Evolutionary conservation across 2,113 vertebrate species (phyloP).

Genomic region (Hippocampus guttulatus): DNA sequence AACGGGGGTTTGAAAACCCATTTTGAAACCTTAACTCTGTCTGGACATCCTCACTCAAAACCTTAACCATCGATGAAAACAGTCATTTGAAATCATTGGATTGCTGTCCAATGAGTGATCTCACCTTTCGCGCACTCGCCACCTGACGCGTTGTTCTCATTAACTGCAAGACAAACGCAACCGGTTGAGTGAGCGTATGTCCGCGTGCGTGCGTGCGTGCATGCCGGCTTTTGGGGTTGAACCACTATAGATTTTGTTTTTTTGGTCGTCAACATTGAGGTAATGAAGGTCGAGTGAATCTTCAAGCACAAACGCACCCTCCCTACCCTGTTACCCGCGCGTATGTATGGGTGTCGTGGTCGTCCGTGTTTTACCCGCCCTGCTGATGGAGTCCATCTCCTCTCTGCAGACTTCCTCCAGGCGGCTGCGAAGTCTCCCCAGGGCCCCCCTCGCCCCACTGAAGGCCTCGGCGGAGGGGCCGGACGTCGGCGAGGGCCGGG

Average conservation of each 20-base stretch:
- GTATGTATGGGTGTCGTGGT: background rate
- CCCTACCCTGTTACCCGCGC: too few relatives aligned
- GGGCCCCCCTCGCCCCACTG: conserved; percentile 40
- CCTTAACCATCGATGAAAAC: too few relatives aligned
- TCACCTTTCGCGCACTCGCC: conserved; percentile 54
- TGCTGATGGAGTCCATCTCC: conserved; percentile 59
- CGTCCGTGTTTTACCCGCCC: conserved; percentile 35
- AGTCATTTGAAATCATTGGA: background rate
- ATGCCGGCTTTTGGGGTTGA: background rate
- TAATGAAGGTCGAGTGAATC: background rate
- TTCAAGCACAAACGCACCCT: too few relatives aligned
- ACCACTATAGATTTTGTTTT: background rate
- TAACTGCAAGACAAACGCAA: conserved; percentile 41
- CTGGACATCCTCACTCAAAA: background rate
- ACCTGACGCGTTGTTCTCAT: conserved; percentile 41
- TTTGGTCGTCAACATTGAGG: background rate
- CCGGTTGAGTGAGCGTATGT: background rate
- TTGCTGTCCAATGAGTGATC: conserved; percentile 15
- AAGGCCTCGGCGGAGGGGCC: conserved; percentile 46
- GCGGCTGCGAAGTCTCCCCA: conserved; percentile 55
- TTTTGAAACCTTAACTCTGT: too few relatives aligned
- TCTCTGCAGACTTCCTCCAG: conserved; percentile 65
- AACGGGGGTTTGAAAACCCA: too few relatives aligned
- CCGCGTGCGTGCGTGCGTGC: background rate
- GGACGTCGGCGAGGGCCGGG: conserved; percentile 26